Evolutionary conservation across 2,888 invertebrate genomes (phyloP), one percentile per base, ranked within the genome.

Genomic region (Phyllotreta striolata): DNA sequence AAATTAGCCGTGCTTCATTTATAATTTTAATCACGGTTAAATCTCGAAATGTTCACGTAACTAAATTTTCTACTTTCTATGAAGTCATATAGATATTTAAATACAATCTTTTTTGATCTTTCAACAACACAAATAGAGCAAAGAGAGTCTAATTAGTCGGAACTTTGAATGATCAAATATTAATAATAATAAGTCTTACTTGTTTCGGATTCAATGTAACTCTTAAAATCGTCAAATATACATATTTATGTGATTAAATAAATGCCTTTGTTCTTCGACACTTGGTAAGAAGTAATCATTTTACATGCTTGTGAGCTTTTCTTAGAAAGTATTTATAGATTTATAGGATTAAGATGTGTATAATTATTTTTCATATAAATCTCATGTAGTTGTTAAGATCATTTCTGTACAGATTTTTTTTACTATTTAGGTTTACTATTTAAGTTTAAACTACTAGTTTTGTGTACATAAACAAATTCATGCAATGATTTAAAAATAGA

Each of bases 291-390:
- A 14, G n/a, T 8, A 24, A 14, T 47, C 24, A 47, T 6, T 49
- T 35, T 61, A 58, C 64, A 63, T 68, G 72, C 73, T 73, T 72
- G 71, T 71, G 67, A 73, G 73, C 73, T 75, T 76, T 72, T 73
- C 69, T 67, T 70, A 70, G 56, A 61, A 69, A 67, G 61, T 69
- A 70, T 72, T 72, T 67, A 71, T 73, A 72, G 69, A 69, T 70
- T 41, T 64, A 61, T 72, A 72, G 72, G 69, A 43, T 67, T 74
- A 74, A 74, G 74, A 73, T 76, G 75, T 76, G 75, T 74, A 76
- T 74, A 74, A 74, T 76, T 74, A 74, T 75, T 74, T 75, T 76
- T 74, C 75, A 74, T 73, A 72, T 71, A 74, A 76, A 75, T 75
- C 76, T 75, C 73, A 73, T 72, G 70, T 76, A 74, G 73, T 55